Percentiles rank a stretch among this genome's conserved stretches.
These are phyloP conservation scores for Osmerus eperlanus DNA, from an alignment of 2,113 vertebrate genomes.

Conservation along the genomic window DNA sequence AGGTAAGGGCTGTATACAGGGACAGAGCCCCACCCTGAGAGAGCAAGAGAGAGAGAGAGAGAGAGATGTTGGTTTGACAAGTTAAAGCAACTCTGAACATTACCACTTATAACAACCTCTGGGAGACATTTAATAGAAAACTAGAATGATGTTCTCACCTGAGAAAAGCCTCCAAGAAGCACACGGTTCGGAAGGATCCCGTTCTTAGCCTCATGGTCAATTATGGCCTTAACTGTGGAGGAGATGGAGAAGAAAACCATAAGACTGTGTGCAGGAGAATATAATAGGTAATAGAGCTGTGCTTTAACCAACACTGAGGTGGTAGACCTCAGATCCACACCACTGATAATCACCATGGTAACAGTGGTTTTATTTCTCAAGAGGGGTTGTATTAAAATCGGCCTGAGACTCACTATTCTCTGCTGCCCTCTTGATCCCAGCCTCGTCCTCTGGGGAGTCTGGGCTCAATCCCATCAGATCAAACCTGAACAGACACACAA, in stretches of 20 bases:
- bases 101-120: neutral
- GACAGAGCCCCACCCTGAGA: slow-evolving; percentile 93
- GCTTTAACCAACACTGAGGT: no score
- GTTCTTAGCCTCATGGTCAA: slow-evolving; percentile 94
- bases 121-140: neutral
- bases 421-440: slow-evolving; percentile 94
- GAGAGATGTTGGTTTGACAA: neutral
- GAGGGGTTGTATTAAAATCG: neutral
- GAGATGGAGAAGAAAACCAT: slow-evolving; percentile 4
- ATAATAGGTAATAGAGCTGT: no score
- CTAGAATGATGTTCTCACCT: slow-evolving; percentile 76
- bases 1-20: slow-evolving; percentile 94
- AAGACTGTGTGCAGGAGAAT: neutral
- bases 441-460: slow-evolving; percentile 88
- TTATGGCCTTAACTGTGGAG: slow-evolving; percentile 89
- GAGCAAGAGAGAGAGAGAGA: neutral
- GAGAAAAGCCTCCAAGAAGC: slow-evolving; percentile 94
- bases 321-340: neutral
- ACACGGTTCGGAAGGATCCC: slow-evolving; percentile 93
- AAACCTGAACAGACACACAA: slow-evolving; percentile 76
- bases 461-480: slow-evolving; percentile 93
- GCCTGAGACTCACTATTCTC: slow-evolving; percentile 83
- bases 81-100: neutral
- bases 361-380: no score
- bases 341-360: neutral